Conservation (phyloP, 2,113 vertebrate species). For the Corythaeola cristata region DNA sequence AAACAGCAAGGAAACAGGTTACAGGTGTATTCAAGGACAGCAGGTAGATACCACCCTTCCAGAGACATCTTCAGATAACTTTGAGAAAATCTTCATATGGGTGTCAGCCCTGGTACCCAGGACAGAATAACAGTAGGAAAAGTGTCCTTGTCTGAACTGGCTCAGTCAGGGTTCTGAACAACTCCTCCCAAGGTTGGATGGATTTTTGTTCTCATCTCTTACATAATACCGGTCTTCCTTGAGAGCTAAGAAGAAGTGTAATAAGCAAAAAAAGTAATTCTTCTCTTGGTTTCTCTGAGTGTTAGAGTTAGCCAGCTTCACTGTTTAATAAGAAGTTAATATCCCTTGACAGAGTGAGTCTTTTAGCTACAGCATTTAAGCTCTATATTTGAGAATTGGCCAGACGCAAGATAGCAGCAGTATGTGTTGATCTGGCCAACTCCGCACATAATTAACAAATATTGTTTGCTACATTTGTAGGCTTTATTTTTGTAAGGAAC, state of each 20-base stretch:
- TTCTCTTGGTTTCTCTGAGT: background rate
- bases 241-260: background rate
- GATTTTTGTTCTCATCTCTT: background rate
- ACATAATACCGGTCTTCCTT: background rate
- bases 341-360: background rate
- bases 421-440: background rate
- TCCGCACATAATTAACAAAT: background rate
- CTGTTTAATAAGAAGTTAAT: background rate
- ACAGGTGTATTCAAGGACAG: background rate
- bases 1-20: background rate
- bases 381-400: background rate
- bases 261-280: background rate
- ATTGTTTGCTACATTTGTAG: background rate
- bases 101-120: background rate
- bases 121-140: background rate
- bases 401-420: background rate
- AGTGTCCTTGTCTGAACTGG: background rate
- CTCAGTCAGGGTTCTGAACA: background rate
- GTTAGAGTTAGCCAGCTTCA: background rate
- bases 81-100: background rate
- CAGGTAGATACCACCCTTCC: background rate
- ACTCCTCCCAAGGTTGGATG: background rate
- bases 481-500: background rate
- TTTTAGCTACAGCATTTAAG: background rate
- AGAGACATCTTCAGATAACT: background rate